Evolutionary conservation across 2,113 vertebrate species (phyloP).

Genomic region (Parus major): DNA sequence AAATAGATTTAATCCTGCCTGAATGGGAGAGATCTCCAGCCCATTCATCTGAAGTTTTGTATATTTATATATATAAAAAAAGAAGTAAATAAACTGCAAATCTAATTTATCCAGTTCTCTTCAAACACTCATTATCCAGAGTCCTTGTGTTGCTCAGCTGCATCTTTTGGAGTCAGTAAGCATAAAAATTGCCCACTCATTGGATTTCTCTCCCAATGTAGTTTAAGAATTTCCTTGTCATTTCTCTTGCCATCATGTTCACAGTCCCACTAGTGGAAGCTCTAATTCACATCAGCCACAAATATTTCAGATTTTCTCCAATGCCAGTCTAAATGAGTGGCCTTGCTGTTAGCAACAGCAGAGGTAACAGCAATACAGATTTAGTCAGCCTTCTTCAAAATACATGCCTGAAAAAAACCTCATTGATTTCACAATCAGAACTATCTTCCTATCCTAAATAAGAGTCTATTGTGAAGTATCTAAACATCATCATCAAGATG

Average conservation of each 20-base stretch:
- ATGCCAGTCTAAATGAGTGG: neutral
- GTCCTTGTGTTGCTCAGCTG: neutral
- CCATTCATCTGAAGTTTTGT: neutral
- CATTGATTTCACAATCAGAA: neutral
- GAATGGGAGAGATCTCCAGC: neutral
- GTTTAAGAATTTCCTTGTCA: neutral
- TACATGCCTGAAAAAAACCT: neutral
- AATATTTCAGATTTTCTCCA: neutral
- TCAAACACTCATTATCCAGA: neutral
- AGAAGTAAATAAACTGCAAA: neutral
- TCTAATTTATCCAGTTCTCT: neutral
- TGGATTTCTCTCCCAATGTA: neutral
- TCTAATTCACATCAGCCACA: neutral
- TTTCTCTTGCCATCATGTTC: neutral
- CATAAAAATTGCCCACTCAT: neutral
- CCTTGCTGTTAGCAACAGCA: neutral
- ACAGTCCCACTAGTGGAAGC: neutral
- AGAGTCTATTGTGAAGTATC: neutral
- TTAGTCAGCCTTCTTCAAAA: neutral
- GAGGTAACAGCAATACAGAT: neutral
- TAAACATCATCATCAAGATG: neutral
- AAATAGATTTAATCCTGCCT: neutral
- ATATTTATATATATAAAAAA: neutral
- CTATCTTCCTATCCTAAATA: neutral
- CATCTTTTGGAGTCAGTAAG: neutral